These are phyloP conservation scores for Oxytorus armatus DNA, from an alignment of 2,888 invertebrate genomes.

Conservation along the genomic window DNA sequence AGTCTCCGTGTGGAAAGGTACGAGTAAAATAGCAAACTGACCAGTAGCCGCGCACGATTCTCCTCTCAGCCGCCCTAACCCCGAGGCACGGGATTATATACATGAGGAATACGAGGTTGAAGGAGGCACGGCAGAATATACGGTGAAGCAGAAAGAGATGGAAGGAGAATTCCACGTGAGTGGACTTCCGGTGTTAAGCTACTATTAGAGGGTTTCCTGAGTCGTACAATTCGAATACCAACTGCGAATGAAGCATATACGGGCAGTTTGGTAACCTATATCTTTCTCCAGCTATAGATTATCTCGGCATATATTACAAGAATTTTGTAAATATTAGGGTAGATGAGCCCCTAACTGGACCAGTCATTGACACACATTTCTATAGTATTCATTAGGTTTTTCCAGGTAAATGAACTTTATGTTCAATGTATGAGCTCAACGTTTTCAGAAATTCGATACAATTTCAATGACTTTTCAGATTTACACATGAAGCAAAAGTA, in stretches of 20 bases:
- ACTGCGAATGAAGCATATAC: conserved; percentile 25
- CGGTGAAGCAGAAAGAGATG: not conserved
- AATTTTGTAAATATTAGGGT: conserved; percentile 19
- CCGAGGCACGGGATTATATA: conserved; percentile 40
- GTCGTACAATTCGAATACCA: conserved; percentile 37
- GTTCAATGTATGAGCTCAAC: no score
- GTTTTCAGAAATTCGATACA: no score
- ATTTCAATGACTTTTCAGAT: no score
- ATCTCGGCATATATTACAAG: conserved; percentile 11
- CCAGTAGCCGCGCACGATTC: conserved; percentile 62
- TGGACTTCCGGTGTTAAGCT: conserved; percentile 76
- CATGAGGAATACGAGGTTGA: conserved; percentile 29
- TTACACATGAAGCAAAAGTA: no score
- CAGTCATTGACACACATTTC: not conserved
- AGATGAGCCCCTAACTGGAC: not conserved
- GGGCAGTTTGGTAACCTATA: conserved; percentile 16
- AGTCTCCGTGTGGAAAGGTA: conserved; percentile 61
- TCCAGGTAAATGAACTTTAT: no score
- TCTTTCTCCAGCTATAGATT: conserved; percentile 9
- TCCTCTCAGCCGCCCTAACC: conserved; percentile 43
- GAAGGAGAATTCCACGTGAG: conserved; percentile 77
- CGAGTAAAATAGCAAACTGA: conserved; percentile 58
- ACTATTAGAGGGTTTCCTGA: conserved; percentile 67
- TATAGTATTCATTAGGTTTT: not conserved
- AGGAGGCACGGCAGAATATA: conserved; percentile 21